Evolutionary conservation across 2,888 invertebrate genomes (phyloP), one percentile per base, ranked within the genome.

Genomic region (Pyrocoelia pectoralis): DNA sequence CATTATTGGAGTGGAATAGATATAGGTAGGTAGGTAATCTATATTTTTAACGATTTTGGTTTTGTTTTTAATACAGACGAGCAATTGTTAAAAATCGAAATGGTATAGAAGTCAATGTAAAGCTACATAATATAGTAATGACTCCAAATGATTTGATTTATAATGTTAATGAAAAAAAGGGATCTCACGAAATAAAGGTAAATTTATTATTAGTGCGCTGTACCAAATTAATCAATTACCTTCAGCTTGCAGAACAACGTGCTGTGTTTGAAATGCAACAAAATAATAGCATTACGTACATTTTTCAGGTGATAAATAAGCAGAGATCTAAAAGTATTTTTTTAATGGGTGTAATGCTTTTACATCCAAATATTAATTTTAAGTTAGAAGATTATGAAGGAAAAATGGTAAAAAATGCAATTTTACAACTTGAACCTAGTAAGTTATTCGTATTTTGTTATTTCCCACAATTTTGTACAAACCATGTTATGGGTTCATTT

Each of bases 151-250:
- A 10, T 1, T 48, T 61, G 14, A 46, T 10, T 14, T 56, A 61
- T 19, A 6, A 6, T 10, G 10, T 46, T 19, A 10, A 38, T 10
- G 38, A 67, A 43, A 48, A 50, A 1, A 67, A 68, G 51, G 76
- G 76, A 48, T 71, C 59, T 58, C 68, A 72, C 54, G 56, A 19
- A 10, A 52, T 70, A 38, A 69, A 70, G 62, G 75, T 76, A 70
- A 66, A 29, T 52, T 6, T 18, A 2, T 58, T 28, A 13, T 17
- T 9, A 14, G 14, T 17, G 13, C 13, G 19, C 40, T 24, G n/a
- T n/a, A n/a, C n/a, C n/a, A n/a, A n/a, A n/a, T n/a, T n/a, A n/a
- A n/a, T n/a, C n/a, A n/a, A n/a, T n/a, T n/a, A n/a, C n/a, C n/a
- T n/a, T 28, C 41, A 43, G 15, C 5, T 15, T 14, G 17, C 60